Evolutionary conservation across 2,888 invertebrate species (phyloP).

Genomic region (Conistra vaccinii): DNA sequence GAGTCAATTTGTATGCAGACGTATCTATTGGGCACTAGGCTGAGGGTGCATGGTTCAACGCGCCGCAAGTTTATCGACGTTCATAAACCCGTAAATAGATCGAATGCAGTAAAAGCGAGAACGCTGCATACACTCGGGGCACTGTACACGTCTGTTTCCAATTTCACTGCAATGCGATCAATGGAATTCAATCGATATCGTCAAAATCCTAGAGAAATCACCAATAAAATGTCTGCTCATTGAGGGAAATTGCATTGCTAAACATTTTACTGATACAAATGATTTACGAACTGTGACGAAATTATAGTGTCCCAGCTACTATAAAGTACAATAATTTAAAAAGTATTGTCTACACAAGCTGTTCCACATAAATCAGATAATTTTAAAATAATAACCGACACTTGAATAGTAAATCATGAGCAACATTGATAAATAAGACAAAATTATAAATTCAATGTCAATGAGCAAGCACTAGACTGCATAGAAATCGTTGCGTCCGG

Average conservation of each 20-base stretch:
- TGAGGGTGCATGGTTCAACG: conserved; percentile 76
- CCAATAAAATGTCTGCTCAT: conserved; percentile 36
- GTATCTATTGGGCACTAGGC: conserved; percentile 66
- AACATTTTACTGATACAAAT: neutral
- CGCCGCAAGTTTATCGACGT: conserved; percentile 82
- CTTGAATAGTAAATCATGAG: conserved; percentile 34
- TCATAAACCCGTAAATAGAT: conserved; percentile 89
- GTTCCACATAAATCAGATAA: conserved; percentile 32
- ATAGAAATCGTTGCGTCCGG: conserved; percentile 57
- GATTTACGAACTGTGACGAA: neutral
- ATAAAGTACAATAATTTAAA: conserved; percentile 1
- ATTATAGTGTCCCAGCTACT: neutral
- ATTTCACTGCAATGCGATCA: conserved; percentile 85
- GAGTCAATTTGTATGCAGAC: conserved; percentile 70
- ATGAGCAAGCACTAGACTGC: conserved; percentile 42
- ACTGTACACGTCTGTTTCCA: conserved; percentile 78
- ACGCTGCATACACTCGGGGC: conserved; percentile 71
- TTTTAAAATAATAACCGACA: conserved; percentile 31
- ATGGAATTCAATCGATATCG: conserved; percentile 79
- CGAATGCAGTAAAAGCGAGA: conserved; percentile 86
- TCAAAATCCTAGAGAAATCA: conserved; percentile 43
- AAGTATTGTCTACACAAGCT: conserved; percentile 1
- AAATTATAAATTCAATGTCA: conserved; percentile 59
- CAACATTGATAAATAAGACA: conserved; percentile 44
- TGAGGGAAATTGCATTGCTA: neutral